Conservation (phyloP, 2,888 invertebrate genomes). For the Volucella bombylans region DNA sequence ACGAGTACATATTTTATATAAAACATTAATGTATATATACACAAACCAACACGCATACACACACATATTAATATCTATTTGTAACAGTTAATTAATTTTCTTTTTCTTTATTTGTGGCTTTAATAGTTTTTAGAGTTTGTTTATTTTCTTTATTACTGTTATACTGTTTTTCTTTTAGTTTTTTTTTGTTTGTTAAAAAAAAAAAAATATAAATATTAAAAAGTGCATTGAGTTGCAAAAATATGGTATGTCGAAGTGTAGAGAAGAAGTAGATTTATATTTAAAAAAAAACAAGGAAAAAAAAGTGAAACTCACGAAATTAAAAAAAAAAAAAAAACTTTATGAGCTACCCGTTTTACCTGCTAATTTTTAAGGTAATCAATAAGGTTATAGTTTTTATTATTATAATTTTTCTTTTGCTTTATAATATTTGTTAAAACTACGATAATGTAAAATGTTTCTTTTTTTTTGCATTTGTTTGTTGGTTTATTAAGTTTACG, state of each 20-base stretch:
- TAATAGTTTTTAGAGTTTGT: constrained; percentile 65
- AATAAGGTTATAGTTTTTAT: constrained; percentile 71
- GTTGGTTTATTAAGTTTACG: no score
- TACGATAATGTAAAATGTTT: constrained; percentile 31
- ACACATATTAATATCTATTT: constrained; percentile 6
- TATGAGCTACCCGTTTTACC: constrained; percentile 81
- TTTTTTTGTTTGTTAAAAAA: constrained; percentile 16
- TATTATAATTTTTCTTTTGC: constrained; percentile 56
- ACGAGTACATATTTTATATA: constrained; percentile 48
- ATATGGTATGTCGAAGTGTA: background rate
- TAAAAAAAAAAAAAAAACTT: constrained; percentile 56
- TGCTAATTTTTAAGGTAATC: constrained; percentile 77
- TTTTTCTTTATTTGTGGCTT: constrained; percentile 67
- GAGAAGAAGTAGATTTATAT: constrained; percentile 23
- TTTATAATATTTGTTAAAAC: constrained; percentile 45
- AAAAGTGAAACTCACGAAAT: constrained; percentile 40
- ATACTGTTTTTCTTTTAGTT: constrained; percentile 11
- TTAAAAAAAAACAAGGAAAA: constrained; percentile 12
- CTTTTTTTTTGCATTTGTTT: constrained; percentile 13
- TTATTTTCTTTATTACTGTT: constrained; percentile 32
- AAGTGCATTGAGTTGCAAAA: constrained; percentile 8
- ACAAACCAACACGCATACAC: constrained; percentile 12
- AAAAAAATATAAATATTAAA: constrained; percentile 16
- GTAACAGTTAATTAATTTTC: constrained; percentile 29
- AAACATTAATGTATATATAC: constrained; percentile 23